These are phyloP conservation scores for Periplaneta americana DNA, from an alignment of 1,140 invertebrate species.

Conservation along the genomic window DNA sequence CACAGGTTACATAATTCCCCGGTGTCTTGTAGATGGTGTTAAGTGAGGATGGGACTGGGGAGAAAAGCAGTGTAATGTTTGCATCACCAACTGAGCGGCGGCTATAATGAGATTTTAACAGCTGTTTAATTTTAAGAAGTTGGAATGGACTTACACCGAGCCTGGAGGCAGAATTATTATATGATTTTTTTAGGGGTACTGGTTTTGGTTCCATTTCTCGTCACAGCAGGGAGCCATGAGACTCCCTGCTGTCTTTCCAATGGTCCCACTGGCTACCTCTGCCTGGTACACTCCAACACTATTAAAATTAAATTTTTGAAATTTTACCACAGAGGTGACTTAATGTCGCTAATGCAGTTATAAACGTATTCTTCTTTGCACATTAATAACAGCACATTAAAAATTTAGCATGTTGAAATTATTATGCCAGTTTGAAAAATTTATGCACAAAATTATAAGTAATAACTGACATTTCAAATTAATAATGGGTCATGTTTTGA, in stretches of 20 bases:
- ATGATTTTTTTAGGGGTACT: background rate
- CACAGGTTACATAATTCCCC: background rate
- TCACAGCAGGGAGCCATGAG: conserved; percentile 26
- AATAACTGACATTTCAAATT: no score
- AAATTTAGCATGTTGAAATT: no score
- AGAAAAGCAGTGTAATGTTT: background rate
- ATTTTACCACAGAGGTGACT: background rate
- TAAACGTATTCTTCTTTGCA: background rate
- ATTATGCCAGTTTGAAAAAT: no score
- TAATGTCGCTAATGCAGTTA: background rate
- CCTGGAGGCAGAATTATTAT: conserved; percentile 1
- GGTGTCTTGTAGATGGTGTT: background rate
- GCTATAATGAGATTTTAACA: conserved; percentile 9
- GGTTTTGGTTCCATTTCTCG: conserved; percentile 31
- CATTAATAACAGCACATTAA: background rate
- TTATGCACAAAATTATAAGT: no score
- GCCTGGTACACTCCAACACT: background rate
- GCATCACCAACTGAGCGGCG: background rate
- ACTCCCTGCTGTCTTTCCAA: conserved; percentile 5
- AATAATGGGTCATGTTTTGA: no score
- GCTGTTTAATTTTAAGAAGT: conserved; percentile 12
- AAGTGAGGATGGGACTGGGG: background rate
- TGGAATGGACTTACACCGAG: background rate
- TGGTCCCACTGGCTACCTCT: conserved; percentile 6
- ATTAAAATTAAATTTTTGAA: conserved; percentile 1